Conservation (phyloP, 1,140 invertebrate genomes). For the Conus ventricosus region DNA sequence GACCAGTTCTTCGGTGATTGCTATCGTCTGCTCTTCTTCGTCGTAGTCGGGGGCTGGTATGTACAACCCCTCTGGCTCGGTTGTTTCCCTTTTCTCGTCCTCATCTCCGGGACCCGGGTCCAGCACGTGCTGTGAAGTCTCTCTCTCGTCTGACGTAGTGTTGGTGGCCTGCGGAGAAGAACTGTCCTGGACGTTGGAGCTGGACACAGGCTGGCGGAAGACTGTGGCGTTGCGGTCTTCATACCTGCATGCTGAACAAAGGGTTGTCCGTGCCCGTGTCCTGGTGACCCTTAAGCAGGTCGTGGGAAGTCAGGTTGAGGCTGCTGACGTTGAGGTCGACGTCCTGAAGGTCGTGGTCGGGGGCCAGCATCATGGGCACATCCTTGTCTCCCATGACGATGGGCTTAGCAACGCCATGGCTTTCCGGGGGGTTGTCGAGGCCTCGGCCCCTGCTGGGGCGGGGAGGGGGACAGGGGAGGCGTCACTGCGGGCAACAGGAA, state of each 20-base stretch:
- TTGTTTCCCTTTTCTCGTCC: background rate
- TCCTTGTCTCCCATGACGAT: conserved; percentile 44
- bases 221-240: background rate
- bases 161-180: background rate
- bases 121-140: background rate
- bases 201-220: background rate
- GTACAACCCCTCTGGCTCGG: conserved; percentile 26
- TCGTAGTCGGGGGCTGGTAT: conserved; percentile 50
- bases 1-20: conserved; percentile 36
- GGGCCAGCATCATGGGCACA: conserved; percentile 36
- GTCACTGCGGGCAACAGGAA: background rate
- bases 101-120: no score
- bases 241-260: conserved; percentile 3
- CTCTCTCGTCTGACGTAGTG: background rate
- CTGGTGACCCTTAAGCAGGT: background rate
- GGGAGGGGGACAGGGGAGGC: conserved; percentile 1
- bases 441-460: background rate
- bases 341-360: background rate
- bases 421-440: background rate
- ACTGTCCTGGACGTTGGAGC: no score
- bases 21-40: conserved; percentile 47
- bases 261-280: conserved; percentile 22
- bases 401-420: background rate
- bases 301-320: conserved; percentile 16
- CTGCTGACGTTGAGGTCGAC: background rate